These are phyloP conservation scores for Silurus lanzhouensis DNA, from an alignment of 2,797 vertebrate genomes.

Conservation along the genomic window DNA sequence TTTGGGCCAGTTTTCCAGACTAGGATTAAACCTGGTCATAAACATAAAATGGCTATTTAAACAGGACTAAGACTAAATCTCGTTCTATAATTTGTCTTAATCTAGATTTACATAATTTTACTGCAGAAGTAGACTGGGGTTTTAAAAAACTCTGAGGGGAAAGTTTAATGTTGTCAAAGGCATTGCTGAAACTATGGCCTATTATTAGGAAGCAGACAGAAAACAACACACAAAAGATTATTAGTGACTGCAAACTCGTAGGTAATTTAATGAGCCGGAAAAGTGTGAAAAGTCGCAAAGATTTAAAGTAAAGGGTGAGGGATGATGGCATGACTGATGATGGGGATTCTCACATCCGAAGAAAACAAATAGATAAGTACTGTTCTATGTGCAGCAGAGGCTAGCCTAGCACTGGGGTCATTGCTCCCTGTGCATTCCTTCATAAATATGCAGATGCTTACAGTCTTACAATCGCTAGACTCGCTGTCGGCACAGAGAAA, in stretches of 20 bases:
- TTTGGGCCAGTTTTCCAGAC: not conserved
- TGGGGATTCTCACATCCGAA: not conserved
- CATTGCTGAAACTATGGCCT: not conserved
- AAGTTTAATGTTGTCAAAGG: not conserved
- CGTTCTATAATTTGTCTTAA: not conserved
- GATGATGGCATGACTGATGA: not conserved
- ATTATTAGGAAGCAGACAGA: not conserved
- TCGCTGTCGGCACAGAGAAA: slow-evolving; percentile 25
- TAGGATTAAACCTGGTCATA: not conserved
- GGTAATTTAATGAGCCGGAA: too few relatives aligned
- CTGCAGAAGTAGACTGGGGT: not conserved
- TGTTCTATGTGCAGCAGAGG: not conserved
- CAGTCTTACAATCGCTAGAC: slow-evolving; percentile 43
- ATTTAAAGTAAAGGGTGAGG: not conserved
- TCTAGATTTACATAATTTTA: not conserved
- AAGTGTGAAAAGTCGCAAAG: not conserved
- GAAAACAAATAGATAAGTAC: not conserved
- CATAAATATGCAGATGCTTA: slow-evolving; percentile 42
- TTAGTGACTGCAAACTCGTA: not conserved
- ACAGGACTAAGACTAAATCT: not conserved
- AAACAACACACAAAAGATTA: not conserved
- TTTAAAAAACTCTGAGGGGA: not conserved
- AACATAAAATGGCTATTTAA: slow-evolving; percentile 19
- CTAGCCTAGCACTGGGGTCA: slow-evolving; percentile 3
- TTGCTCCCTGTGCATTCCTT: slow-evolving; percentile 2